Evolutionary conservation across 2,797 vertebrate species (phyloP), one percentile per base, ranked within the genome.

Genomic region (Hydrocynus forskahlii): DNA sequence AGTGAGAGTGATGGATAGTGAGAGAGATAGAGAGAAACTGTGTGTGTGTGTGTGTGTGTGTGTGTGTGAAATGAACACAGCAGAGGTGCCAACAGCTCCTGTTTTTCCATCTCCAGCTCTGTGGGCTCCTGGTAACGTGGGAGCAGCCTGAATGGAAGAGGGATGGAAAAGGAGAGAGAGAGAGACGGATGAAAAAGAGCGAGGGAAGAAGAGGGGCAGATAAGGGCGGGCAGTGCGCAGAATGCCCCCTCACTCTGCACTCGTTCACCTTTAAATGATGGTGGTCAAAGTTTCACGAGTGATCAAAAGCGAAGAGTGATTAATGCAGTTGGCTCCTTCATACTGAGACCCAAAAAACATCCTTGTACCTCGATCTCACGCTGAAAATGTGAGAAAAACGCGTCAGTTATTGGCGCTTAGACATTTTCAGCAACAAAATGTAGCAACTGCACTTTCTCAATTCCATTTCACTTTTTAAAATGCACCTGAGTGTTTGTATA

Each of bases 81-180:
- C 75, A 45, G 82, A 84, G 50, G 52, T 83, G 82, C 74, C 78
- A 76, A 52, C 68, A 80, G 76, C 68, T 14, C 63, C 74, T 17
- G 60, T 76, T 75, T 73, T 70, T 78, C 75, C 74, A 74, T 84
- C 69, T 77, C 80, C 63, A 71, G 78, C 50, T 21, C 74, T 74
- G 75, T 73, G 83, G 83, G 83, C 83, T 80, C 80, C 74, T 77
- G 82, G 67, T 48, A 77, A 75, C 72, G 83, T 84, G 79, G 75
- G 83, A 81, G 79, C 79, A 84, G 54, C 75, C 69, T 78, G 79
- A 78, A 60, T 78, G 60, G 67, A 78, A 40, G 55, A 81, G 55
- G 64, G 75, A 78, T 54, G 48, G 79, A 64, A 45, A 25, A 60
- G 62, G 43, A 59, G 64, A 80, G 57, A 25, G 59, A 73, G 35